Conservation (phyloP, 1,140 invertebrate species). For the Drosophila virilis region DNA sequence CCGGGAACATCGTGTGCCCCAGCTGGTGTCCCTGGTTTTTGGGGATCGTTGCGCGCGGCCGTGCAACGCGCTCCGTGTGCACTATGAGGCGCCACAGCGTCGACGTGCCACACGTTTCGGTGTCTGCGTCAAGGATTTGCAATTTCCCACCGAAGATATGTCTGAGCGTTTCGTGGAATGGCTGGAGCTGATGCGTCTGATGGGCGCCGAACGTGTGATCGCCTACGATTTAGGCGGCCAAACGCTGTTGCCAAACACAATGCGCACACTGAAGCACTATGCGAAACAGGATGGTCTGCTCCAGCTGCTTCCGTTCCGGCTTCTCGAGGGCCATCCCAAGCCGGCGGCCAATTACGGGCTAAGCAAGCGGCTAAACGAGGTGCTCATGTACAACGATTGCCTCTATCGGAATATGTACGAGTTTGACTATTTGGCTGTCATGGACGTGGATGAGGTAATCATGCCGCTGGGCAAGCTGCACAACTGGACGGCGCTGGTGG, state of each 20-base stretch:
- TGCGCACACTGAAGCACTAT: constrained; percentile 89
- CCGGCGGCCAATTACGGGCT: constrained; percentile 92
- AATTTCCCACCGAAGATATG: constrained; percentile 93
- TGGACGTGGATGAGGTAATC: constrained; percentile 97
- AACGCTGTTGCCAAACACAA: constrained; percentile 15
- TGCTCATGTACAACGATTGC: constrained; percentile 98
- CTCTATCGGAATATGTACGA: constrained; percentile 95
- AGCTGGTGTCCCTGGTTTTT: constrained; percentile 85
- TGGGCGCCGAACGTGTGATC: constrained; percentile 95
- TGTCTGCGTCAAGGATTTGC: constrained; percentile 95
- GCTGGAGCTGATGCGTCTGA: constrained; percentile 92
- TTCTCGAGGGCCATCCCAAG: constrained; percentile 88
- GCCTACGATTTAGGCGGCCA: constrained; percentile 90
- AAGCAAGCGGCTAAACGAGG: constrained; percentile 94
- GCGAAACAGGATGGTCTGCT: constrained; percentile 87
- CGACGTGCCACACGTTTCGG: constrained; percentile 88
- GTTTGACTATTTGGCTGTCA: constrained; percentile 93
- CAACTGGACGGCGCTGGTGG: constrained; percentile 40
- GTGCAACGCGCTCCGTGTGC: constrained; percentile 92
- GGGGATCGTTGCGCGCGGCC: constrained; percentile 90
- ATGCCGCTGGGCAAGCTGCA: constrained; percentile 87
- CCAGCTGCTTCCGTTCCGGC: constrained; percentile 91
- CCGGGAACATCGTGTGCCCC: constrained; percentile 16
- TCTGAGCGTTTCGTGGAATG: constrained; percentile 95
- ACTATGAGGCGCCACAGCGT: constrained; percentile 86